These are phyloP conservation scores for Dromaius novaehollandiae DNA, from an alignment of 2,113 vertebrate genomes.

Conservation along the genomic window DNA sequence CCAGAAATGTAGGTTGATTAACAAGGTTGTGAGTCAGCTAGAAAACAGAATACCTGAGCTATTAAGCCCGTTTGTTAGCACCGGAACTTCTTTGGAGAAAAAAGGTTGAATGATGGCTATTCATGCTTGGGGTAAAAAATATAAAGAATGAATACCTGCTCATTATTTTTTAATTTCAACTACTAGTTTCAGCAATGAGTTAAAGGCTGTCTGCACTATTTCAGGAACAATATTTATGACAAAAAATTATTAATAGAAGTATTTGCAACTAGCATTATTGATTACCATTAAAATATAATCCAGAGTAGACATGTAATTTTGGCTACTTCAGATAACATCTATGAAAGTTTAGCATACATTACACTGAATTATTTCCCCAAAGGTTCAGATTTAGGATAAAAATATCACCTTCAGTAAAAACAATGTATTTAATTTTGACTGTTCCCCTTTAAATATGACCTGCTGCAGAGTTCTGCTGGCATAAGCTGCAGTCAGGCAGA, in stretches of 20 bases:
- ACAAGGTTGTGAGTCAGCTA: not conserved
- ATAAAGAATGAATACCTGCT: too few relatives aligned
- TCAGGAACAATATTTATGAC: not conserved
- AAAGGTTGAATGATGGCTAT: too few relatives aligned
- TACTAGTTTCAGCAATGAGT: too few relatives aligned
- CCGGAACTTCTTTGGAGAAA: too few relatives aligned
- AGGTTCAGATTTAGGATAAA: not conserved
- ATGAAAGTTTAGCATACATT: not conserved
- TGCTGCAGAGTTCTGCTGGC: not conserved
- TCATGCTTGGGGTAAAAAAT: too few relatives aligned
- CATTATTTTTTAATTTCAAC: too few relatives aligned
- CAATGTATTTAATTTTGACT: not conserved
- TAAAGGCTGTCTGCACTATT: too few relatives aligned
- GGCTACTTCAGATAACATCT: not conserved
- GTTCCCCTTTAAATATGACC: not conserved
- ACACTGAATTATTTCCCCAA: not conserved
- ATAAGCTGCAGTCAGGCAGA: too few relatives aligned
- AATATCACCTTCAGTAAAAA: not conserved
- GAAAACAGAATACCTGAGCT: not conserved
- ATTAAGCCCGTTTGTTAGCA: too few relatives aligned
- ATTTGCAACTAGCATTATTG: not conserved
- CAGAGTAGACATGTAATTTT: not conserved
- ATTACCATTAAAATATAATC: not conserved
- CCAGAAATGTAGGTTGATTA: not conserved
- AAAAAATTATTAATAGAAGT: not conserved